Conservation (phyloP, 2,888 invertebrate genomes). For the Vanessa cardui region DNA sequence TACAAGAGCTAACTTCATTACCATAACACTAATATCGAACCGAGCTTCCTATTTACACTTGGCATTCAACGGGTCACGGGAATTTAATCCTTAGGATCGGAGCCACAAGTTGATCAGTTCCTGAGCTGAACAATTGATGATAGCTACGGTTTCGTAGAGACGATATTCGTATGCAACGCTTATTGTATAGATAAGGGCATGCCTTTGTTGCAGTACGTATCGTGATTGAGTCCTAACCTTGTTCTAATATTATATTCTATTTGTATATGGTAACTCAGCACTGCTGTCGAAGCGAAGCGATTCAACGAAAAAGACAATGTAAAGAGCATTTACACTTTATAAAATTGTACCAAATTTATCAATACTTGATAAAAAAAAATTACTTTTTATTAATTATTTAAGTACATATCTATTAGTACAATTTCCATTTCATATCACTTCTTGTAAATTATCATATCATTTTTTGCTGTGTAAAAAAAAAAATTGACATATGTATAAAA, state of each 20-base stretch:
- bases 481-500: slow-evolving; percentile 66
- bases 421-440: slow-evolving; percentile 80
- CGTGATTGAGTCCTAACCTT: slow-evolving; percentile 75
- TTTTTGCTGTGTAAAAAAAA: slow-evolving; percentile 68
- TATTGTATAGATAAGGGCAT: slow-evolving; percentile 81
- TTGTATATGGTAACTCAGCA: slow-evolving; percentile 49
- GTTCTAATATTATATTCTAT: slow-evolving; percentile 32
- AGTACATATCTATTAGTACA: slow-evolving; percentile 82
- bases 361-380: slow-evolving; percentile 45
- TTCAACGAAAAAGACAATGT: slow-evolving; percentile 77
- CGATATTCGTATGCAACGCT: slow-evolving; percentile 82
- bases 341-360: slow-evolving; percentile 72
- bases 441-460: slow-evolving; percentile 81
- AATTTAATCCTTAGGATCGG: slow-evolving; percentile 44
- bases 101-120: slow-evolving; percentile 42
- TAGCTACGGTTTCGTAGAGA: slow-evolving; percentile 59
- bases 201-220: slow-evolving; percentile 81
- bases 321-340: slow-evolving; percentile 76
- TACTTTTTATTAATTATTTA: slow-evolving; percentile 58
- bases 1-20: slow-evolving; percentile 66
- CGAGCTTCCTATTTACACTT: slow-evolving; percentile 51
- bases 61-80: slow-evolving; percentile 45
- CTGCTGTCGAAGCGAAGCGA: slow-evolving; percentile 68
- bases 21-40: slow-evolving; percentile 55
- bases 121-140: slow-evolving; percentile 56